These are phyloP conservation scores for Morpho deidamia DNA, from an alignment of 2,888 invertebrate genomes.

Conservation along the genomic window DNA sequence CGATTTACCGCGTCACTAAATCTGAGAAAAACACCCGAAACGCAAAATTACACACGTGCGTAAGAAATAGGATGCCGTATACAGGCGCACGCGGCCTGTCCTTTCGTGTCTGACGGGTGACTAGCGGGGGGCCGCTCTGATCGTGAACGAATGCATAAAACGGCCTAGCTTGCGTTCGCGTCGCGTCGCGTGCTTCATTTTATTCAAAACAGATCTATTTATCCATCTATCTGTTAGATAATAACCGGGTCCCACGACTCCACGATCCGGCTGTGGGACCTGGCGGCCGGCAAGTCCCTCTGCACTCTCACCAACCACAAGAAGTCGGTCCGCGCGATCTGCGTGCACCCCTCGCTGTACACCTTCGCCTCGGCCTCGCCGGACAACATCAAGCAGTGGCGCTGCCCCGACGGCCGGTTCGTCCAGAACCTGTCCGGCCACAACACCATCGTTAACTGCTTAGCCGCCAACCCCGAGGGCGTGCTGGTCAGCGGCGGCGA, in stretches of 20 bases:
- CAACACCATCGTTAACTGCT: conserved; percentile 97
- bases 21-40: too few relatives aligned
- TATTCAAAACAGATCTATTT: too few relatives aligned
- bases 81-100: too few relatives aligned
- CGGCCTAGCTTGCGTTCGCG: too few relatives aligned
- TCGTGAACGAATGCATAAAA: too few relatives aligned
- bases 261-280: conserved; percentile 97
- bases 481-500: conserved; percentile 99
- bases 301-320: conserved; percentile 99
- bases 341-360: conserved; percentile 87
- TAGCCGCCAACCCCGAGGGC: conserved; percentile 96
- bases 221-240: too few relatives aligned
- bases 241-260: conserved; percentile 97
- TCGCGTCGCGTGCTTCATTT: too few relatives aligned
- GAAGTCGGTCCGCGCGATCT: conserved; percentile 91
- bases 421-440: conserved; percentile 99
- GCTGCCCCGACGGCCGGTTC: conserved; percentile 98
- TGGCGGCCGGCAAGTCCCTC: conserved; percentile 95
- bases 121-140: too few relatives aligned
- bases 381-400: conserved; percentile 99
- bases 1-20: too few relatives aligned
- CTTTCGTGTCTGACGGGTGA: too few relatives aligned
- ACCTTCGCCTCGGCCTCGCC: conserved; percentile 99
- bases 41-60: too few relatives aligned
- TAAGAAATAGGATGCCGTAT: too few relatives aligned